Conservation (phyloP, 2,888 invertebrate genomes). For the Cryptocephalus primarius region DNA sequence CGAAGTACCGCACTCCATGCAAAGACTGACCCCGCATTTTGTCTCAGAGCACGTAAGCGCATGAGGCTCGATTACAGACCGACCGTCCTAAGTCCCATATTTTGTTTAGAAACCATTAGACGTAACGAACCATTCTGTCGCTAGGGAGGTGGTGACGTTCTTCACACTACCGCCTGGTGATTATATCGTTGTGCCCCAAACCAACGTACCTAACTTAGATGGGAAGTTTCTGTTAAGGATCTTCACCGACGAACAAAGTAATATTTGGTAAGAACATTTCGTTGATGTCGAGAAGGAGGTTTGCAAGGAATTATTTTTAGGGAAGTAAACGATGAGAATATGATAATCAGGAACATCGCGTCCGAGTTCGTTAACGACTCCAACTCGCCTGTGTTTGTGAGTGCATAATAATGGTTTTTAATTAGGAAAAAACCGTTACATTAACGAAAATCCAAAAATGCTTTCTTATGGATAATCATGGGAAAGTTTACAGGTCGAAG, state of each 20-base stretch:
- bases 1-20: conserved; percentile 52
- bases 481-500: no score
- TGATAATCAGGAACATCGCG: conserved; percentile 53
- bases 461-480: no score
- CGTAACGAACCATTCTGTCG: conserved; percentile 54
- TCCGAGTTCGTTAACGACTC: conserved; percentile 48
- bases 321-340: conserved; percentile 69
- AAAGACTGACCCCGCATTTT: conserved; percentile 48
- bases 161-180: conserved; percentile 65
- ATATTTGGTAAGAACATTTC: conserved; percentile 49
- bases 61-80: not conserved
- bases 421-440: no score
- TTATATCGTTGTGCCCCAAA: conserved; percentile 64
- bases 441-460: no score
- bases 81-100: no score
- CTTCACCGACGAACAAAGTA: conserved; percentile 60
- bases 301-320: conserved; percentile 31
- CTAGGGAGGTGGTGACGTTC: conserved; percentile 59
- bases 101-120: conserved; percentile 48
- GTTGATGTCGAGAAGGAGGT: not conserved
- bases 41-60: conserved; percentile 46
- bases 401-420: conserved; percentile 9
- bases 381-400: conserved; percentile 42
- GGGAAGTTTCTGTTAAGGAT: conserved; percentile 61
- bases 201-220: conserved; percentile 54